A percentile compares a stretch with the other conserved stretches of the same genome.
Evolutionary conservation across 2,888 invertebrate genomes (phyloP).

Genomic region (Idaea biselata): DNA sequence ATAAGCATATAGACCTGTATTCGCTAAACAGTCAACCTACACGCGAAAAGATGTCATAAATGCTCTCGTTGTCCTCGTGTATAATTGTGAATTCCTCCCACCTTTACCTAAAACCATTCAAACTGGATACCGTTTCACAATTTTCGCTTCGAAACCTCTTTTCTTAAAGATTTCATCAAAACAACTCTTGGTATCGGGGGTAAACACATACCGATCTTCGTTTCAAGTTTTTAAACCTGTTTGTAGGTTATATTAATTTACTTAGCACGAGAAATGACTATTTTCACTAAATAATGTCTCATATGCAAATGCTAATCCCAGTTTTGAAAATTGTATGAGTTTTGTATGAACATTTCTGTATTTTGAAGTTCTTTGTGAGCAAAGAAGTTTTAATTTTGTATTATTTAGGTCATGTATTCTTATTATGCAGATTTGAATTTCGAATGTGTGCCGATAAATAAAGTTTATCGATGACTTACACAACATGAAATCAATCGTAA

Average conservation of each 20-base stretch:
- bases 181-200: background rate
- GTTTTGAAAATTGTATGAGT: background rate
- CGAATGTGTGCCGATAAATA: conserved; percentile 33
- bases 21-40: conserved; percentile 55
- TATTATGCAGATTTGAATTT: conserved; percentile 9
- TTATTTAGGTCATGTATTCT: background rate
- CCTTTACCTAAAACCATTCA: conserved; percentile 20
- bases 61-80: conserved; percentile 51
- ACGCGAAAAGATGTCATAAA: conserved; percentile 38
- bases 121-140: background rate
- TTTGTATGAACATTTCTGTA: background rate
- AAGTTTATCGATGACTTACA: conserved; percentile 47
- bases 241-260: background rate
- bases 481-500: conserved; percentile 52
- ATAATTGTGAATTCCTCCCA: conserved; percentile 44
- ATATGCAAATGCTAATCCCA: background rate
- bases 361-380: too few species aligned
- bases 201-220: background rate
- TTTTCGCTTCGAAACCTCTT: background rate
- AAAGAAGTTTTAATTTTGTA: background rate
- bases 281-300: background rate
- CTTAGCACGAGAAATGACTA: background rate
- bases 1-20: conserved; percentile 32
- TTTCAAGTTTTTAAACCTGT: background rate
- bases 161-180: background rate